Evolutionary conservation across 2,113 vertebrate genomes (phyloP).

Genomic region (Hippoglossus stenolepis): DNA sequence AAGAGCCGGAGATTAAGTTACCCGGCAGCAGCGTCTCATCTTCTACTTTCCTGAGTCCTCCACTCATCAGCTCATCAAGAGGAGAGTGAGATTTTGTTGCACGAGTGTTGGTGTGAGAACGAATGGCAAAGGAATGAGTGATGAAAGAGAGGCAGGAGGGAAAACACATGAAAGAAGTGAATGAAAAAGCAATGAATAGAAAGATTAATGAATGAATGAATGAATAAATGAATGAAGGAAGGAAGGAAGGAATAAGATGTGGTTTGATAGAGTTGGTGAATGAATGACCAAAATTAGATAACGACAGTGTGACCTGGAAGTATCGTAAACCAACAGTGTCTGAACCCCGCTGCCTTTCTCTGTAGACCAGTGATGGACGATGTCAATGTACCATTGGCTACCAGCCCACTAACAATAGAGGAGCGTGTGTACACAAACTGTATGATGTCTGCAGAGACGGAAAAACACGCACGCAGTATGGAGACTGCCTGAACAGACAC

Average conservation of each 20-base stretch:
- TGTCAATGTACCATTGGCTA: constrained; percentile 87
- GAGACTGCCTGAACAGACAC: constrained; percentile 83
- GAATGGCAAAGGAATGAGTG: background rate
- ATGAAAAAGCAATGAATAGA: background rate
- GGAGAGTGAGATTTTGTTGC: constrained; percentile 39
- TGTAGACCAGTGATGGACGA: constrained; percentile 84
- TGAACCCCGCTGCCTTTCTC: constrained; percentile 4
- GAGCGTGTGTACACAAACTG: constrained; percentile 72
- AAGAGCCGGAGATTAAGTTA: constrained; percentile 62
- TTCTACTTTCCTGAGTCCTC: constrained; percentile 44
- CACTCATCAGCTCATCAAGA: constrained; percentile 52
- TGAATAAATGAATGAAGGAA: background rate
- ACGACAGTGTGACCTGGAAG: background rate
- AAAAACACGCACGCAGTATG: constrained; percentile 84
- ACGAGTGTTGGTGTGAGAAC: background rate
- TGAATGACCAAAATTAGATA: background rate
- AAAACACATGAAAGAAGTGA: background rate
- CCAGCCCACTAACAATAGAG: constrained; percentile 42
- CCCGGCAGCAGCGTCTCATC: constrained; percentile 55
- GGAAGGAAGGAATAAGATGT: background rate
- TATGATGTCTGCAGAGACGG: constrained; percentile 83
- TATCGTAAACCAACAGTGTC: background rate
- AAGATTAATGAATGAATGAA: background rate
- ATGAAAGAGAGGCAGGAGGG: background rate
- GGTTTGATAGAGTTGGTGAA: background rate